These are phyloP conservation scores for Tauraco hartlaubi DNA, from an alignment of 2,797 vertebrate genomes.

Conservation along the genomic window DNA sequence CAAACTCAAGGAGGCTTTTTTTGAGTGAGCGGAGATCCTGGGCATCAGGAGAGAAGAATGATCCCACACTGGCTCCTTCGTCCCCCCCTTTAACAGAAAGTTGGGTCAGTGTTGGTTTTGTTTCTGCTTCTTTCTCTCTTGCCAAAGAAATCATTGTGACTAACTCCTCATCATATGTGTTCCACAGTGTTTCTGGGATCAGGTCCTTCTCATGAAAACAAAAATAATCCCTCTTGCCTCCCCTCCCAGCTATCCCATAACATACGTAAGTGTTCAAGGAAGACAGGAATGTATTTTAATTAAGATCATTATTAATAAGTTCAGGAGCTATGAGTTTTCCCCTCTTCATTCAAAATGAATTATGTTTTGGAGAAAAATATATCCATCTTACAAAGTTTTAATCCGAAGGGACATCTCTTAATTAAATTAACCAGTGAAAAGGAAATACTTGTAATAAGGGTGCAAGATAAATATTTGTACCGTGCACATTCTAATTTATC, in stretches of 20 bases:
- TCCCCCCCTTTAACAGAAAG: background rate
- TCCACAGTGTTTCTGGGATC: slow-evolving; percentile 54
- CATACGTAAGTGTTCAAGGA: slow-evolving; percentile 35
- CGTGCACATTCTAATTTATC: slow-evolving; percentile 74
- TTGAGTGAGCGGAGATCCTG: background rate
- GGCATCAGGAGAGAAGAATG: background rate
- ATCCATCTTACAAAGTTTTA: slow-evolving; percentile 57
- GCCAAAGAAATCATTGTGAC: slow-evolving; percentile 71
- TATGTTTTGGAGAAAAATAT: slow-evolving; percentile 41
- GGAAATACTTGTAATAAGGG: slow-evolving; percentile 77
- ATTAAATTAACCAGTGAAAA: slow-evolving; percentile 75
- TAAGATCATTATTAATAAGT: slow-evolving; percentile 51
- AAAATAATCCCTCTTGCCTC: slow-evolving; percentile 61
- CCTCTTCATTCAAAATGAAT: slow-evolving; percentile 56
- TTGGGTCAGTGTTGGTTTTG: slow-evolving; percentile 51
- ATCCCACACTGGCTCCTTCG: background rate
- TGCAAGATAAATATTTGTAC: slow-evolving; percentile 74
- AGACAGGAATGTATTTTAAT: slow-evolving; percentile 59
- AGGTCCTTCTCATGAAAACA: slow-evolving; percentile 58
- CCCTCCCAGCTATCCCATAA: slow-evolving; percentile 35
- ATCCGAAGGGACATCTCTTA: slow-evolving; percentile 69
- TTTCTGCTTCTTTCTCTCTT: slow-evolving; percentile 49
- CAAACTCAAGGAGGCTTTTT: background rate
- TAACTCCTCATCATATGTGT: slow-evolving; percentile 55
- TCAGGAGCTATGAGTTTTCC: slow-evolving; percentile 57